Conservation (phyloP, 2,797 vertebrate genomes). For the Myotis myotis region DNA sequence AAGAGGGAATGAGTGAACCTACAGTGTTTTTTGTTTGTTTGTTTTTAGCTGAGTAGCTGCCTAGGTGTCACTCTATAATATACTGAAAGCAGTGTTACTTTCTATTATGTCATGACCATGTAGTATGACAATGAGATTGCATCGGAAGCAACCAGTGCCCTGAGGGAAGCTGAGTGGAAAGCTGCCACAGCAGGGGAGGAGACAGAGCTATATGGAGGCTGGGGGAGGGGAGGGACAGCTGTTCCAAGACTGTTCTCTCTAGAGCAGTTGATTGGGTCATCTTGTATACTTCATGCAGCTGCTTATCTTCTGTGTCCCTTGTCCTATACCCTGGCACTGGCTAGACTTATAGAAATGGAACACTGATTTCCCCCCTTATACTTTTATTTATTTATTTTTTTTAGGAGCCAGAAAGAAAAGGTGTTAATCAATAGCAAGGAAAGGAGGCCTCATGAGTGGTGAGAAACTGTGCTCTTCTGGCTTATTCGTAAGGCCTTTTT, state of each 20-base stretch:
- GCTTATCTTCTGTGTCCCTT: neutral
- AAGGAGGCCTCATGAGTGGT: neutral
- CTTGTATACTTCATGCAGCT: neutral
- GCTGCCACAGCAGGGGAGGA: neutral
- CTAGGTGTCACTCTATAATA: neutral
- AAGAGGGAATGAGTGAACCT: neutral
- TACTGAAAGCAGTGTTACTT: neutral
- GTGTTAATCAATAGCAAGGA: conserved; percentile 1
- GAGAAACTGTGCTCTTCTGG: neutral
- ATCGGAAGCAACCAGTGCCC: neutral
- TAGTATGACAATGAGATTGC: neutral
- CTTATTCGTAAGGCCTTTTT: conserved; percentile 12
- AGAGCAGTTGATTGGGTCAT: neutral
- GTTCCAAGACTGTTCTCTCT: neutral
- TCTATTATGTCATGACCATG: neutral
- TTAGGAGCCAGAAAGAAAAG: neutral
- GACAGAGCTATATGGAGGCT: neutral
- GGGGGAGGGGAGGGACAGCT: too few species aligned
- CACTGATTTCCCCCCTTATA: neutral
- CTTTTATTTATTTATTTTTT: neutral
- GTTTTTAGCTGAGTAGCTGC: neutral
- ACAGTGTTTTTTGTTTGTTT: neutral
- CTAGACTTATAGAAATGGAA: neutral
- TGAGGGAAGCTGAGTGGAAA: neutral
- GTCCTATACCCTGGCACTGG: neutral